Percentiles rank a stretch among this genome's conserved stretches.
phyloP scores from a whole-genome alignment of 1,140 invertebrate species.

The Drosophila micromelanica region DNA sequence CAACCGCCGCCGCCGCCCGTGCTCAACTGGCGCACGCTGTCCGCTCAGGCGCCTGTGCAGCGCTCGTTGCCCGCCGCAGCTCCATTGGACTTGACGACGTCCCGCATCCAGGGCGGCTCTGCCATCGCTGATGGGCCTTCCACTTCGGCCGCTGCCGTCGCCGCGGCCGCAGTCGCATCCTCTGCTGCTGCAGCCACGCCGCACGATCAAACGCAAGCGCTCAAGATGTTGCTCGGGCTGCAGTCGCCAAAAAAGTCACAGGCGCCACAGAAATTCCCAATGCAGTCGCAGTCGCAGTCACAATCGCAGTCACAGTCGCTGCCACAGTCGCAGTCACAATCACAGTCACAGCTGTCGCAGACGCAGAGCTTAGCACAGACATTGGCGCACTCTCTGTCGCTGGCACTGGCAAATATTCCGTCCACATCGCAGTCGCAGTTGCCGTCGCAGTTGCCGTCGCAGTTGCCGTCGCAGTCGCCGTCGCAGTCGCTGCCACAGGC shows the following conservation, averaged over 20 bases:
- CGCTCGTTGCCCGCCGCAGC: neutral
- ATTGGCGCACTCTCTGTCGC: neutral
- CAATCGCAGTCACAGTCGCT: neutral
- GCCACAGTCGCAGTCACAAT: neutral
- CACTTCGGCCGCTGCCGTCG: too few relatives aligned
- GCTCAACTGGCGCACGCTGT: slow-evolving; percentile 10
- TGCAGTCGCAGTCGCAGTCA: neutral
- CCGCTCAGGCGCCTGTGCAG: neutral
- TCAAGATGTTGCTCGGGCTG: slow-evolving; percentile 53
- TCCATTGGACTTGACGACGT: neutral
- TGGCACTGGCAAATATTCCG: slow-evolving; percentile 2
- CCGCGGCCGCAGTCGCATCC: too few relatives aligned
- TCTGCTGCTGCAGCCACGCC: neutral
- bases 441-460: neutral
- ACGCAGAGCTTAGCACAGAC: neutral
- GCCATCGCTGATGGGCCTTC: too few relatives aligned
- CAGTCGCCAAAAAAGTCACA: slow-evolving; percentile 1
- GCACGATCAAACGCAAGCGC: slow-evolving; percentile 49
- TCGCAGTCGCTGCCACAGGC: neutral
- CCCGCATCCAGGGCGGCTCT: slow-evolving; percentile 3
- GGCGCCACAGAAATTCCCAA: neutral
- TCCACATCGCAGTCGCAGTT: slow-evolving; percentile 3
- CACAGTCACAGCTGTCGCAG: neutral
- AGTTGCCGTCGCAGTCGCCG: neutral
- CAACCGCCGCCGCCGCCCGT: neutral